Percentiles rank a stretch among this genome's conserved stretches.
Evolutionary conservation across 2,113 vertebrate genomes (phyloP).

Genomic region (Grallaria varia): DNA sequence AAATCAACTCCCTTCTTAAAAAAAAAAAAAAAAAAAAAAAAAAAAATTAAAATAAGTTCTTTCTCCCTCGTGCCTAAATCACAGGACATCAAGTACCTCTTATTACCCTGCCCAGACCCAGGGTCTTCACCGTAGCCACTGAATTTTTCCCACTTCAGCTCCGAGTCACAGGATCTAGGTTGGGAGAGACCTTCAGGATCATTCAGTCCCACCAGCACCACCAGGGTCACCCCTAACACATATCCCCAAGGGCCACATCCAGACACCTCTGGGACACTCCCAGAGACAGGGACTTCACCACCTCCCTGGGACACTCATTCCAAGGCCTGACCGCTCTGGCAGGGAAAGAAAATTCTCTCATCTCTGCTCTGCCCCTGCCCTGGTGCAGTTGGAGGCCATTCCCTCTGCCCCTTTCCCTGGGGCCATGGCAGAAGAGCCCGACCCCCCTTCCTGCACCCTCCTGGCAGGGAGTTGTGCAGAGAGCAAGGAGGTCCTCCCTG

Average conservation of each 20-base stretch:
- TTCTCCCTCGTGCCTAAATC: neutral
- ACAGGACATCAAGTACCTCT: neutral
- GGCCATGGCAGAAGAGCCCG: neutral
- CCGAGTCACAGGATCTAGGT: neutral
- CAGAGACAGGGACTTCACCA: neutral
- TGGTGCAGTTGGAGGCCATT: neutral
- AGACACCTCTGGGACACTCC: neutral
- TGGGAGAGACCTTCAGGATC: rapidly evolving
- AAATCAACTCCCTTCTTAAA: neutral
- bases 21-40: neutral
- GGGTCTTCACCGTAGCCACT: neutral
- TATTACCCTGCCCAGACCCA: neutral
- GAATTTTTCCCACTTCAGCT: neutral
- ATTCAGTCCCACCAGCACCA: neutral
- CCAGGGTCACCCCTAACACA: neutral
- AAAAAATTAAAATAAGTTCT: neutral
- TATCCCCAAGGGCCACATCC: neutral
- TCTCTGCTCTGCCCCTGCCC: too few species aligned
- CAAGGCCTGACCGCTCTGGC: neutral
- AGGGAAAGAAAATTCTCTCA: too few species aligned
- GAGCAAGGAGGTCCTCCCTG: neutral
- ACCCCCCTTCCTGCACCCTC: neutral
- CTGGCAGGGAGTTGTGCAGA: neutral
- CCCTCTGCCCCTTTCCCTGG: neutral
- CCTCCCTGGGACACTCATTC: neutral